Percentiles rank a stretch among this genome's conserved stretches.
phyloP scores from a whole-genome alignment of 2,797 vertebrate genomes.

The Bucorvus abyssinicus region DNA sequence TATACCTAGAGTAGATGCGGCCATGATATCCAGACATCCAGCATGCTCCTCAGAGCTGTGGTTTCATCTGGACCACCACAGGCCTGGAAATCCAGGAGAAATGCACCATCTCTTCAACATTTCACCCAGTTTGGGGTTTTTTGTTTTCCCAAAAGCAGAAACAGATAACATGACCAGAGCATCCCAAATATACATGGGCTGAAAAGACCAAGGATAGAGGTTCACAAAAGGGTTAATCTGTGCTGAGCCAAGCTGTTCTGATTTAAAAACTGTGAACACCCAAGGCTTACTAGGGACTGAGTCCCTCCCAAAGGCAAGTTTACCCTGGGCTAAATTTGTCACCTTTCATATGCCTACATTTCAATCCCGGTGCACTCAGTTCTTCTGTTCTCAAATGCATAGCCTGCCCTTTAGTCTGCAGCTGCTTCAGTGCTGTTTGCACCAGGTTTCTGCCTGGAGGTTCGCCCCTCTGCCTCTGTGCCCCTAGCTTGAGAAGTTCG shows the following conservation, averaged over 20 bases:
- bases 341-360: constrained; percentile 28
- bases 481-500: neutral
- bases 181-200: neutral
- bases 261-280: neutral
- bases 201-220: rapidly evolving
- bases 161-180: neutral
- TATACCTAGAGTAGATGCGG: neutral
- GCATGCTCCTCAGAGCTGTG: neutral
- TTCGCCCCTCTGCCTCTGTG: neutral
- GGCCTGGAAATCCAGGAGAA: neutral
- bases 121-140: neutral
- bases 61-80: neutral
- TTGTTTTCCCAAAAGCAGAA: neutral
- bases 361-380: neutral
- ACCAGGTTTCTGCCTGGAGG: constrained; percentile 48
- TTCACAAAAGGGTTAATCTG: constrained; percentile 19
- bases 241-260: neutral
- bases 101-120: neutral
- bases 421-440: constrained; percentile 5
- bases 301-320: constrained; percentile 17
- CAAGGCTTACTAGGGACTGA: neutral
- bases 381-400: neutral
- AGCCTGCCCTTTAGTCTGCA: constrained; percentile 42
- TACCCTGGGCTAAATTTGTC: constrained; percentile 42
- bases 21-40: neutral